Conservation (phyloP, 2,888 invertebrate species). For the Gasteruption jaculator region DNA sequence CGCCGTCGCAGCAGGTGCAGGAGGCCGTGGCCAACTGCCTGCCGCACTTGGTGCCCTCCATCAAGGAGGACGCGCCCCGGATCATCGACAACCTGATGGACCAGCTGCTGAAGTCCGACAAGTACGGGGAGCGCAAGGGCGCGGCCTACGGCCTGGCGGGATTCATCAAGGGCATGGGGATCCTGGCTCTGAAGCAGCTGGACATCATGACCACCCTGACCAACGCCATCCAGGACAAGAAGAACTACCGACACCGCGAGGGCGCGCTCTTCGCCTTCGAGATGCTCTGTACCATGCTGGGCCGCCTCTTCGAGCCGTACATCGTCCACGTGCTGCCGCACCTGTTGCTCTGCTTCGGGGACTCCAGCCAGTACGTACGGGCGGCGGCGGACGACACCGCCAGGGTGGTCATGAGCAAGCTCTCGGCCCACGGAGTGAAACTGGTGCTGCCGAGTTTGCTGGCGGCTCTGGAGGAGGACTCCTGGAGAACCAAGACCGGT, state of each 20-base stretch:
- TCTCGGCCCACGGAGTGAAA: conserved; percentile 97
- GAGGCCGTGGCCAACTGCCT: conserved; percentile 96
- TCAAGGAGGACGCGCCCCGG: conserved; percentile 85
- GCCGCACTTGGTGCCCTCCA: conserved; percentile 87
- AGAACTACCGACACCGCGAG: conserved; percentile 90
- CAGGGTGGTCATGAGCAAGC: conserved; percentile 89
- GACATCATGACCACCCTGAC: conserved; percentile 94
- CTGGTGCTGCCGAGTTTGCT: conserved; percentile 90
- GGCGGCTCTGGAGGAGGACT: conserved; percentile 92
- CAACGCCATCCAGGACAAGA: conserved; percentile 93
- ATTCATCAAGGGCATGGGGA: conserved; percentile 93
- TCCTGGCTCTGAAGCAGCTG: conserved; percentile 88
- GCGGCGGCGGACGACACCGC: conserved; percentile 96
- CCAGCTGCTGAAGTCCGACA: conserved; percentile 83
- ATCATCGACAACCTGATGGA: conserved; percentile 84
- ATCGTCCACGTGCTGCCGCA: conserved; percentile 96
- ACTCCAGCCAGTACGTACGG: conserved; percentile 91
- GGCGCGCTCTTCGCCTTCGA: conserved; percentile 97
- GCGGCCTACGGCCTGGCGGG: conserved; percentile 98
- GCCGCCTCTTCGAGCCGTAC: conserved; percentile 97
- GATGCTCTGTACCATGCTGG: conserved; percentile 91
- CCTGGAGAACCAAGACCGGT: conserved; percentile 97
- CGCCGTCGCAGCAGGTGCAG: conserved; percentile 97
- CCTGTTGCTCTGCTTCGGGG: conserved; percentile 92
- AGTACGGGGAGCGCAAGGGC: conserved; percentile 89